A percentile compares a stretch with the other conserved stretches of the same genome.
Evolutionary conservation across 2,113 vertebrate species (phyloP).

Genomic region (Oreochromis niloticus): DNA sequence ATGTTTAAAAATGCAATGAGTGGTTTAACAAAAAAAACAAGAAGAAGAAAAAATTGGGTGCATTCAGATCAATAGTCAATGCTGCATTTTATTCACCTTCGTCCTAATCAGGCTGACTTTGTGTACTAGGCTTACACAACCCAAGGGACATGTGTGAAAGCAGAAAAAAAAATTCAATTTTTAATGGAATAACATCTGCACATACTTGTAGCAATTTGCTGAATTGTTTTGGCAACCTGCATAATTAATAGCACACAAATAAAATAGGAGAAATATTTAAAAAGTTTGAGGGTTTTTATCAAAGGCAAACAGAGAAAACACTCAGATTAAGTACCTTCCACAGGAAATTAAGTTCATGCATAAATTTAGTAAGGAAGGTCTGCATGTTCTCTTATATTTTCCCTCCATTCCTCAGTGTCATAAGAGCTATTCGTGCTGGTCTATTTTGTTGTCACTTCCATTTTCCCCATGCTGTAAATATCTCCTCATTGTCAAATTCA

Average conservation of each 20-base stretch:
- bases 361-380: neutral
- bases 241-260: neutral
- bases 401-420: neutral
- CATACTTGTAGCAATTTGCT: neutral
- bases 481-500: neutral
- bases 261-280: neutral
- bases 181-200: neutral
- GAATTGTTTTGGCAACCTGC: neutral
- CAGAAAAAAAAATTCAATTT: neutral
- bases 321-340: neutral
- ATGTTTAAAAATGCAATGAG: neutral
- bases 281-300: neutral
- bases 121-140: neutral
- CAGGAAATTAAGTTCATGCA: neutral
- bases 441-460: neutral
- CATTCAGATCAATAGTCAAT: slow-evolving; percentile 29
- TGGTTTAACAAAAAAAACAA: neutral
- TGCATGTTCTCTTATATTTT: neutral
- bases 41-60: neutral
- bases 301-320: neutral
- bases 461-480: neutral
- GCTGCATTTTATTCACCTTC: slow-evolving; percentile 25
- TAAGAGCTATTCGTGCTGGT: neutral
- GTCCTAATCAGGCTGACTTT: slow-evolving; percentile 9
- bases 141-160: neutral